Base-by-base conservation (phyloP, 2,888 invertebrate species). In the Vanessa cardui region DNA sequence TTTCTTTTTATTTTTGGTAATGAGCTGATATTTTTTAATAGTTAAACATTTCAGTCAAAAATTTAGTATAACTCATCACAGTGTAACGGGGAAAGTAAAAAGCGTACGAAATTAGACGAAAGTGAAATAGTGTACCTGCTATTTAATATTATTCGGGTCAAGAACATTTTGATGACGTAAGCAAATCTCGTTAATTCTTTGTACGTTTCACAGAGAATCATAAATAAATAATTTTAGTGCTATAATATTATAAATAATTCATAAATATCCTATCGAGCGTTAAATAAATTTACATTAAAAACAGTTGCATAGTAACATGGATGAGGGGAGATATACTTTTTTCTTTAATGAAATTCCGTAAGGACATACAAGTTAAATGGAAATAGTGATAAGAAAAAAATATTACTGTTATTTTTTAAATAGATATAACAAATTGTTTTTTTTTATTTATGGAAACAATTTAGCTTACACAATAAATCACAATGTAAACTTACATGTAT, bases 21-120 rank as follows among this genome's bases (percentile, higher is more conserved):
- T 26, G 26, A 26, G n/a, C 12, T 39, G 26, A 39, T 39, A 39
- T 54, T 54, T 31, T 12, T 18, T 39, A 39, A 39, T 6, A 56
- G 16, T 20, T 7, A 33, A 54, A 31, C 9, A 20, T 31, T 54
- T 20, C 15, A 50, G 50, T 45, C 46, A 60, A 46, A 3, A 50
- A 44, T 54, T 60, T 47, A 33, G 1, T 45, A 46, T 18, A 65
- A 31, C 54, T 45, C 60, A 52, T 26, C 59, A 64, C 12, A 3
- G 18, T 39, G 12, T 46, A 26, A 8, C 47, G 59, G 65, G 54
- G 65, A 66, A 66, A 66, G 65, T 66, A 66, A 66, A 60, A 54
- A 60, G 60, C 60, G 65, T 66, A 60, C 60, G 59, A 66, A 66
- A 56, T 66, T 46, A 54, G 60, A 54, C 52, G 60, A 66, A 61